Conservation (phyloP, 2,113 vertebrate species). For the Haemorhous mexicanus region DNA sequence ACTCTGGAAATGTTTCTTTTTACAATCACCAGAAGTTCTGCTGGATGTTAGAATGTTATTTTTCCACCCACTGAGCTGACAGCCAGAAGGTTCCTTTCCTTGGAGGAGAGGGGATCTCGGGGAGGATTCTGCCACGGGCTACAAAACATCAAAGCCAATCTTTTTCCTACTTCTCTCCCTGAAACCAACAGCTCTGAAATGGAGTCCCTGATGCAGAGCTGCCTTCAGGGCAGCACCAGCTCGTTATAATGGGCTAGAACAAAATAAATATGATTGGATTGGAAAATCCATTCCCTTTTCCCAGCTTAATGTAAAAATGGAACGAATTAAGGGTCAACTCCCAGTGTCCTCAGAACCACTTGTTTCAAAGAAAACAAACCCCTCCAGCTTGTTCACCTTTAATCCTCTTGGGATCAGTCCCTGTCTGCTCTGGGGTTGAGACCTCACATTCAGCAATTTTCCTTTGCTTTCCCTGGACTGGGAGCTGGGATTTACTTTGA, state of each 20-base stretch:
- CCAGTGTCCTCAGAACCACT: neutral
- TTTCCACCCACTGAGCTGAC: neutral
- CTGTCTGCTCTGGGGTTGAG: neutral
- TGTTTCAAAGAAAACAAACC: neutral
- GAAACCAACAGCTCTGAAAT: neutral
- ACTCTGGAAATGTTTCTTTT: neutral
- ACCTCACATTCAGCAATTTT: neutral
- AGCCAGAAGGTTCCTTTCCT: neutral
- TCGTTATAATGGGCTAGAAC: neutral
- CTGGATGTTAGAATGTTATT: neutral
- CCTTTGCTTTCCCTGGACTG: neutral
- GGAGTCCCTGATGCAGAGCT: neutral
- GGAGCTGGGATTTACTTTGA: neutral
- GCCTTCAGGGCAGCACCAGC: neutral
- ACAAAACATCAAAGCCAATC: conserved; percentile 1
- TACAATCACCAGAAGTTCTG: neutral
- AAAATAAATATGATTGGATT: conserved; percentile 1
- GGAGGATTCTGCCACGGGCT: neutral
- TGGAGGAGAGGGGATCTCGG: neutral
- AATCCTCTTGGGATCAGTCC: neutral
- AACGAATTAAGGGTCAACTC: neutral
- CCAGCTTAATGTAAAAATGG: neutral
- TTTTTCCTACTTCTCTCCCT: neutral
- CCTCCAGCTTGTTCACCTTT: neutral
- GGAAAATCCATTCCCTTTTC: conserved; percentile 1